These are phyloP conservation scores for Andrena fulva DNA, from an alignment of 2,888 invertebrate species.

Conservation along the genomic window DNA sequence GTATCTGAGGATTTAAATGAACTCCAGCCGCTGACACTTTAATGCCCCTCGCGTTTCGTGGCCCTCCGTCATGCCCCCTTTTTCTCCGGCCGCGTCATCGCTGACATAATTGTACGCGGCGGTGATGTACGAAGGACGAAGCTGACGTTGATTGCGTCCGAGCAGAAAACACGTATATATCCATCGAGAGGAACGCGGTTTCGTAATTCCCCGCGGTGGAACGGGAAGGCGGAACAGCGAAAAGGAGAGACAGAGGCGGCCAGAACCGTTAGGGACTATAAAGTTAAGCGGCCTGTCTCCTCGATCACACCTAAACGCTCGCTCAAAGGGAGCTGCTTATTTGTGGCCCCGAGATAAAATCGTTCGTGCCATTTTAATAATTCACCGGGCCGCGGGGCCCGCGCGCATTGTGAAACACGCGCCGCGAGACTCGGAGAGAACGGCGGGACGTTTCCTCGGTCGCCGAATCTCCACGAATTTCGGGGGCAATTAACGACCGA, in stretches of 20 bases:
- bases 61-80: conserved; percentile 43
- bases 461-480: conserved; percentile 35
- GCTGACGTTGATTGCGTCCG: conserved; percentile 69
- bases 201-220: conserved; percentile 58
- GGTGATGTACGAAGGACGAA: conserved; percentile 70
- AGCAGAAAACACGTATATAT: conserved; percentile 62
- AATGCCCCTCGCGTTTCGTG: conserved; percentile 65
- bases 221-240: neutral
- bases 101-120: conserved; percentile 71
- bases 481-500: conserved; percentile 46
- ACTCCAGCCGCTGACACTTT: conserved; percentile 71
- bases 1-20: conserved; percentile 71
- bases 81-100: conserved; percentile 59
- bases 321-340: conserved; percentile 68
- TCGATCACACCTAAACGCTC: conserved; percentile 57
- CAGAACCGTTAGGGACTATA: conserved; percentile 64
- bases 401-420: conserved; percentile 50
- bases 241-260: neutral
- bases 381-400: conserved; percentile 45
- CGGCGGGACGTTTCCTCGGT: conserved; percentile 2
- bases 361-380: conserved; percentile 59
- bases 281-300: conserved; percentile 57
- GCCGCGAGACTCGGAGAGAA: conserved; percentile 17
- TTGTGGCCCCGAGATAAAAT: conserved; percentile 62
- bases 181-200: conserved; percentile 50